Evolutionary conservation across 2,113 vertebrate genomes (phyloP).

Genomic region (Indri indri): DNA sequence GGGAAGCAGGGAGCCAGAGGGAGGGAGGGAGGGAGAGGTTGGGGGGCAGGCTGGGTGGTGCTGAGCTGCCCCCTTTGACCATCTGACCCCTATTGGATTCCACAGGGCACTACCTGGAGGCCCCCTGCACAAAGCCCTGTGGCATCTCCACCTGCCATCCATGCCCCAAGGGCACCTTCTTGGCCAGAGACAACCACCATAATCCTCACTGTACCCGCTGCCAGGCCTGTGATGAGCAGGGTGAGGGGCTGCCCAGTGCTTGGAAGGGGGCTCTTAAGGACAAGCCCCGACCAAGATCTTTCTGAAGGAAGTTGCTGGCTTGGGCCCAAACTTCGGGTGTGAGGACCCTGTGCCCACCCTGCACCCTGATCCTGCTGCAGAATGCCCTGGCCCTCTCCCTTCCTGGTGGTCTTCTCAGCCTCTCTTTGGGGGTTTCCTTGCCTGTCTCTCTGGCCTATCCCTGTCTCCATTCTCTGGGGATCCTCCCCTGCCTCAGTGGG

Average conservation of each 20-base stretch:
- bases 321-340: neutral
- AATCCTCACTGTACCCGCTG: constrained; percentile 73
- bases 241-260: constrained; percentile 75
- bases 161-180: constrained; percentile 71
- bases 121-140: neutral
- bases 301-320: neutral
- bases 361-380: neutral
- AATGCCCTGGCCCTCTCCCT: neutral
- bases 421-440: neutral
- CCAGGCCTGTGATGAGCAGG: constrained; percentile 82
- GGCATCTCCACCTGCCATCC: rapidly evolving
- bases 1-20: neutral
- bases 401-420: neutral
- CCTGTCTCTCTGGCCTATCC: neutral
- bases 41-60: no score
- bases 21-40: neutral
- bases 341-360: neutral
- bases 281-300: neutral
- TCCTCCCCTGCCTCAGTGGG: neutral
- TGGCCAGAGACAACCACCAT: constrained; percentile 66
- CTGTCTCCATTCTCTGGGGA: neutral
- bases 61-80: neutral
- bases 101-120: constrained; percentile 61
- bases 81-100: neutral
- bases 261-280: neutral